Evolutionary conservation across 2,797 vertebrate genomes (phyloP), one percentile per base, ranked within the genome.

Genomic region (Poeciliopsis infans): DNA sequence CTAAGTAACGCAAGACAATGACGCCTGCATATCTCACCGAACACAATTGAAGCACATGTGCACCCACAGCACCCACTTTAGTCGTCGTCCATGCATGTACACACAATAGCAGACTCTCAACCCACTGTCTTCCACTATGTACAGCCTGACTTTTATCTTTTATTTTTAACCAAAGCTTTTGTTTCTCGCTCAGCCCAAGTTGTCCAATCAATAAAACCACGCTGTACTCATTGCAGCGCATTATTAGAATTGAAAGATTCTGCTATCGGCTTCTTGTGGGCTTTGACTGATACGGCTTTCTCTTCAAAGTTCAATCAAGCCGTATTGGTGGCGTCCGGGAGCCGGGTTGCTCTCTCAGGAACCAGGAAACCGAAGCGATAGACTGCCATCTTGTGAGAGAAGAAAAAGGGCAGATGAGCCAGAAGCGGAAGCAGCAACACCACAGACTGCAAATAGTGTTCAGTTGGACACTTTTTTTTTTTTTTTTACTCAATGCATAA

Each of bases 341-440:
- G 87, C 79, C 47, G 74, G 8, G 51, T 20, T 64, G 64, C 36
- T 33, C 49, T 75, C n/a, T 79, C 51, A 69, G 69, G 78, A 84
- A 78, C 28, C 31, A 68, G 71, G 73, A 73, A 93, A 88, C 79
- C 78, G 70, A 95, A 91, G 96, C 66, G 86, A 90, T 91, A 95
- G 92, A 96, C 94, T 96, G 95, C 95, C 96, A 96, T 94, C 95
- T 96, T 92, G 95, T 95, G 96, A 92, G 87, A 61, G 86, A 90
- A 94, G 79, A 53, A 51, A 68, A 80, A 83, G 88, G 75, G 76
- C 80, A 77, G 45, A 84, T 74, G 75, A 85, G 76, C 70, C 79
- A 55, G 77, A 57, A 69, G 81, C 73, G 87, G 79, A 33, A 78
- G 74, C 55, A 78, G 77, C 64, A 61, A 83, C 84, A 86, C 77